Conservation (phyloP, 2,888 invertebrate species). For the Ophion ellenae region DNA sequence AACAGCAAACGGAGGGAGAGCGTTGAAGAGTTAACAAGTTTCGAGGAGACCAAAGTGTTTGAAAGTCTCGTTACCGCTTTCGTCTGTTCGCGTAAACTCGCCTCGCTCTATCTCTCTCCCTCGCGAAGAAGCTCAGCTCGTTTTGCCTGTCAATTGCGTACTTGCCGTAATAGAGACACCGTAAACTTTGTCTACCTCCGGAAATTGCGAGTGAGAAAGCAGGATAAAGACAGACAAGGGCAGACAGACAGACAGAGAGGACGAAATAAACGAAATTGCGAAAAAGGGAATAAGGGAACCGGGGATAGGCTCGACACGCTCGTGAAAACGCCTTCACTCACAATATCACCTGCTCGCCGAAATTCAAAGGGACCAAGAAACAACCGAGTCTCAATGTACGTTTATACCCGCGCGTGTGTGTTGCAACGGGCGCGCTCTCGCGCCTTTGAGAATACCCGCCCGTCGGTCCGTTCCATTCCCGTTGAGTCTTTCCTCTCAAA, state of each 20-base stretch:
- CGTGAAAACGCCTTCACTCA: conserved; percentile 66
- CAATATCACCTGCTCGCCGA: conserved; percentile 67
- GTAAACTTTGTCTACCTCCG: conserved; percentile 17
- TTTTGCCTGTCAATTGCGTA: conserved; percentile 44
- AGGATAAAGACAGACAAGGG: background rate
- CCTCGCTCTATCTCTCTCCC: background rate
- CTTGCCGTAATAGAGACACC: conserved; percentile 52
- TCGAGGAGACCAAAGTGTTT: conserved; percentile 4
- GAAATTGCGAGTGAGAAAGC: conserved; percentile 3
- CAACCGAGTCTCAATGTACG: conserved; percentile 38
- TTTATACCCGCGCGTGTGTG: background rate
- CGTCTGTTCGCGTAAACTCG: conserved; percentile 1
- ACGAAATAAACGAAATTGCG: conserved; percentile 1
- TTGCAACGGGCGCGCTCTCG: conserved; percentile 11
- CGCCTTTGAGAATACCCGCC: conserved; percentile 63
- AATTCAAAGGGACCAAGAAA: conserved; percentile 66
- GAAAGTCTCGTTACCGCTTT: conserved; percentile 24
- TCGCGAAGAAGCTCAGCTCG: background rate
- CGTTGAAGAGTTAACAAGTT: background rate
- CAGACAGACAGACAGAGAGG: conserved; percentile 12
- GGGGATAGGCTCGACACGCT: conserved; percentile 49
- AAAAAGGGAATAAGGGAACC: conserved; percentile 31
- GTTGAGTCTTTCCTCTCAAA: conserved; percentile 28
- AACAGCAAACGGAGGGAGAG: too few relatives aligned
- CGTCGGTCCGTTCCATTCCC: conserved; percentile 49